Base-by-base conservation (phyloP, 2,113 vertebrate species). In the Sinocyclocheilus maitianheensis region DNA sequence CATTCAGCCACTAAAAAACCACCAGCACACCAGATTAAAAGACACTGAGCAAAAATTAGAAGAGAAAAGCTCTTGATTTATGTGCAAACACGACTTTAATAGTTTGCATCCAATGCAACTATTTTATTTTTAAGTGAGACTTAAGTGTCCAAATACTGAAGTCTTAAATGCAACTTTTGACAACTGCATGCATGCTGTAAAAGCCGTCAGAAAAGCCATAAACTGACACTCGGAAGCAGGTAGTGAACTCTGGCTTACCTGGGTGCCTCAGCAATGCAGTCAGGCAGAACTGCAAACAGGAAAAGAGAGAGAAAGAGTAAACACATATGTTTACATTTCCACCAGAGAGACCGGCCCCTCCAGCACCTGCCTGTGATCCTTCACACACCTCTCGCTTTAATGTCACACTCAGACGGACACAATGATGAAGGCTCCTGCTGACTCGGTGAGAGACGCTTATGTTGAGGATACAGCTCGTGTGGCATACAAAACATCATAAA, bases 261-360 rank as follows among this genome's bases (percentile, higher is more conserved):
- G 93, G 97, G 95, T 74, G 95, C 95, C 92, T 98, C 96, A 85
- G 94, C 90, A 91, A 95, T 90, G 89, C 95, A 96, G 90, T 97
- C 96, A 91, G 94, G 94, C 91, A 95, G 95, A 91, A 94, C 97
- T 99, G 94, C 91, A 92, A 94, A 95, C 55, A 94, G 90, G 92
- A 77, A 86, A 89, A 94, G 92, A 90, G 82, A 91, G 85, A 92
- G 85, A 88, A 83, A 92, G 89, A 86, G 90, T 87, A 90, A 93
- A 89, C 87, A 82, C 80, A 82, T 94, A 51, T 94, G 93, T 94
- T 95, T 94, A 91, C 86, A 91, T 90, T 94, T 94, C 86, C 86
- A 94, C 88, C 86, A 87, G 88, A 87, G 87, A 43, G 43, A 20
- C 26, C 51, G 53, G 65, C 76, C 77, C 22, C 55, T 74, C n/a